A percentile compares a stretch with the other conserved stretches of the same genome.
phyloP scores from a whole-genome alignment of 2,888 invertebrate species.

The Dicyrtomina minuta region DNA sequence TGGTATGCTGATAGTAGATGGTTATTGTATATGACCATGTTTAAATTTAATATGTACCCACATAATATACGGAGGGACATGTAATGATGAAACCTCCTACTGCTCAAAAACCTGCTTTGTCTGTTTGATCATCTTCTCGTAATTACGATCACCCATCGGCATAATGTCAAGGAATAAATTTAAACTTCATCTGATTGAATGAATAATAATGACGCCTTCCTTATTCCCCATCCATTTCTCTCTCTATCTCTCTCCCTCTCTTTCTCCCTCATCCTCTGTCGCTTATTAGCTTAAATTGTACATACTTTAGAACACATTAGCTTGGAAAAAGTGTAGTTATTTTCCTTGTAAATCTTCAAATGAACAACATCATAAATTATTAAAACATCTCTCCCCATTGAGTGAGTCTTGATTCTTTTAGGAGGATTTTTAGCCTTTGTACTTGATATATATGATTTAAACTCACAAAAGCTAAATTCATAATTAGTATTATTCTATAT shows the following conservation, averaged over 20 bases:
- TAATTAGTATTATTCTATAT: background rate
- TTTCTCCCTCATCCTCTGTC: too few species aligned
- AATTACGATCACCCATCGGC: conserved; percentile 32
- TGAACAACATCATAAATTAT: conserved; percentile 11
- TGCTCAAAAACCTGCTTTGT: conserved; percentile 31
- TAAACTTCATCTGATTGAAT: conserved; percentile 28
- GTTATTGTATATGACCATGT: too few species aligned
- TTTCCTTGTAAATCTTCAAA: background rate
- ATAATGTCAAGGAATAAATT: conserved; percentile 29
- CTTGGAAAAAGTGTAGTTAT: background rate
- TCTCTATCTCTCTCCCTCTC: too few species aligned
- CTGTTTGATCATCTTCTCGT: conserved; percentile 30
- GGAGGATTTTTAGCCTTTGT: too few species aligned
- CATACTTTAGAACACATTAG: conserved; percentile 27
- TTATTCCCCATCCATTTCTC: conserved; percentile 3
- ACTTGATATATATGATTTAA: background rate
- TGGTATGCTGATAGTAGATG: conserved; percentile 26
- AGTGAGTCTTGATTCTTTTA: too few species aligned
- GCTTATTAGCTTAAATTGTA: conserved; percentile 27
- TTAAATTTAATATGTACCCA: too few species aligned
- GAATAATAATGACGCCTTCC: conserved; percentile 29
- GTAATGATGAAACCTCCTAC: conserved; percentile 41
- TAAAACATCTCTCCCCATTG: background rate
- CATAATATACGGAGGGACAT: too few species aligned
- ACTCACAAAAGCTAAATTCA: background rate